phyloP scores from a whole-genome alignment of 1,140 invertebrate species.

The Zaprionus ghesquierei region DNA sequence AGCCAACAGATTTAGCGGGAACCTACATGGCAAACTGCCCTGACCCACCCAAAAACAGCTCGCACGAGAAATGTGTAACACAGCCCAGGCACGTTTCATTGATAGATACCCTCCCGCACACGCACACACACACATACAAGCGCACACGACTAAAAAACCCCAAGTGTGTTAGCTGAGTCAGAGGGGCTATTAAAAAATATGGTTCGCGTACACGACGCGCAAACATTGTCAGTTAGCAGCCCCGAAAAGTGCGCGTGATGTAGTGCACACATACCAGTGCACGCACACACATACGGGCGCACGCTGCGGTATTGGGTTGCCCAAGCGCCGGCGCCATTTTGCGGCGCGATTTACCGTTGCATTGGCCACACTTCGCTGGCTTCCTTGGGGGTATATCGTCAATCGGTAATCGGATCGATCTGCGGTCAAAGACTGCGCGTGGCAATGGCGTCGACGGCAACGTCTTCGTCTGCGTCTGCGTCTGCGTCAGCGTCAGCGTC shows the following conservation, averaged over 20 bases:
- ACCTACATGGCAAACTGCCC: not conserved
- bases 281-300: not conserved
- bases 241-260: not conserved
- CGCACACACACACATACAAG: not conserved
- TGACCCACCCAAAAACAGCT: slow-evolving; percentile 17
- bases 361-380: slow-evolving; percentile 2
- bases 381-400: slow-evolving; percentile 9
- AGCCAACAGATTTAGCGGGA: not conserved
- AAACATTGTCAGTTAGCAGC: not conserved
- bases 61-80: not conserved
- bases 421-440: slow-evolving; percentile 52
- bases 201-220: not conserved
- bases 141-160: not conserved
- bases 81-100: slow-evolving; percentile 13
- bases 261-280: not conserved
- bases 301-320: not conserved
- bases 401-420: slow-evolving; percentile 25
- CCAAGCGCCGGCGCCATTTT: slow-evolving; percentile 24
- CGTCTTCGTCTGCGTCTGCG: not conserved
- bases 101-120: not conserved
- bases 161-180: slow-evolving; percentile 10
- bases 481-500: not conserved
- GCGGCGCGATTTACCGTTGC: slow-evolving; percentile 18
- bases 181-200: slow-evolving; percentile 11
- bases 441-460: slow-evolving; percentile 38